Evolutionary conservation across 2,113 vertebrate genomes (phyloP).

Genomic region (Ciconia stormi): DNA sequence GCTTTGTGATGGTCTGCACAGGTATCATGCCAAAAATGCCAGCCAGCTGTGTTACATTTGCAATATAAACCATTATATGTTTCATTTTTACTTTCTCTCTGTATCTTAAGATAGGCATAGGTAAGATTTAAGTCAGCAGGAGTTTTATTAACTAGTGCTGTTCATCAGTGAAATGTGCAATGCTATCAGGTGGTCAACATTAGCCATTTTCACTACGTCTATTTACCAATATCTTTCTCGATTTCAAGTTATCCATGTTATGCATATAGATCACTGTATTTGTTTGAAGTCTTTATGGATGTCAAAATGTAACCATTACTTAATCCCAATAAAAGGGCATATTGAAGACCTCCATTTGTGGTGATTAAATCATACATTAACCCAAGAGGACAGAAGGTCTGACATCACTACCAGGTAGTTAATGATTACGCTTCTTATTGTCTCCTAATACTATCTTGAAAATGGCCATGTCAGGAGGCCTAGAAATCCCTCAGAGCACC

Average conservation of each 20-base stretch:
- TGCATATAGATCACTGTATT: not conserved
- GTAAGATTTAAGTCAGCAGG: not conserved
- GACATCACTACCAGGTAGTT: conserved; percentile 28
- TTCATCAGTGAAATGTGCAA: not conserved
- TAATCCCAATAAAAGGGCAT: not conserved
- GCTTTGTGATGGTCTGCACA: not conserved
- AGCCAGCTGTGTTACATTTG: conserved; percentile 3
- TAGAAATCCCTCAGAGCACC: not conserved
- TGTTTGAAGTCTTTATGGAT: not conserved
- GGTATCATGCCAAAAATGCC: not conserved
- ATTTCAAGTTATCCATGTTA: not conserved
- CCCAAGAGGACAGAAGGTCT: conserved; percentile 29
- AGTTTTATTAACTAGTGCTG: not conserved
- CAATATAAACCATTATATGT: not conserved
- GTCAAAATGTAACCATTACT: conserved; percentile 4
- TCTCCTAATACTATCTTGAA: conserved; percentile 30
- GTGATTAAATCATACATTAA: conserved; percentile 46
- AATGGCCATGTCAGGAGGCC: not conserved
- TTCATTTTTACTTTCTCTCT: not conserved
- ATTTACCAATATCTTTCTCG: not conserved
- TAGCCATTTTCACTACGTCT: not conserved
- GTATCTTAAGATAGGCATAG: not conserved
- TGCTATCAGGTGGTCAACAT: not conserved
- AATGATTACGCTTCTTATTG: conserved; percentile 6
- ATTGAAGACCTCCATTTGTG: conserved; percentile 25